Percentiles rank a stretch among this genome's conserved stretches.
These are phyloP conservation scores for Macroramphosus scolopax DNA, from an alignment of 2,797 vertebrate species.

Conservation along the genomic window DNA sequence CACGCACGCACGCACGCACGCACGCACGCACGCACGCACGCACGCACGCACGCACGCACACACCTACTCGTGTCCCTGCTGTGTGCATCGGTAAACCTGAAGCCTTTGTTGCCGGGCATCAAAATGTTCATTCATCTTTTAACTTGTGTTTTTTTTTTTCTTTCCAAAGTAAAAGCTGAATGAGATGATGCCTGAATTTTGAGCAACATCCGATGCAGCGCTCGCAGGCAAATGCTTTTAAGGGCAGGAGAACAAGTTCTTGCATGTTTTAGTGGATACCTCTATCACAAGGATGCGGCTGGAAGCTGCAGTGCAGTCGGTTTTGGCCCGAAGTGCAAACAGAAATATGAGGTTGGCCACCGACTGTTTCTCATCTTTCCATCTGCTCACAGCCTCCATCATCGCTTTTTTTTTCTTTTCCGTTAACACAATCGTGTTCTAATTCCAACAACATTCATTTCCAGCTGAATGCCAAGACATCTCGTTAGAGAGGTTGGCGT, in stretches of 20 bases:
- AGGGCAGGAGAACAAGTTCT: constrained; percentile 14
- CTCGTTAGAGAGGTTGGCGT: constrained; percentile 24
- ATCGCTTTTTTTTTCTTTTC: neutral
- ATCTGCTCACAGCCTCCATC: constrained; percentile 11
- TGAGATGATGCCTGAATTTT: constrained; percentile 16
- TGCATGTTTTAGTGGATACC: constrained; percentile 24
- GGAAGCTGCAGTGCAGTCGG: constrained; percentile 21
- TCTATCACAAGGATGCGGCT: constrained; percentile 21
- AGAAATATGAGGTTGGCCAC: constrained; percentile 7
- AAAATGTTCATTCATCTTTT: constrained; percentile 39
- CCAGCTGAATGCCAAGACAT: constrained; percentile 27
- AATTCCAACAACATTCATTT: constrained; percentile 21
- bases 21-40: too few relatives aligned
- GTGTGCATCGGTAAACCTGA: too few relatives aligned
- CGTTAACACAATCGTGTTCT: too few relatives aligned
- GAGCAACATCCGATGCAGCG: constrained; percentile 16
- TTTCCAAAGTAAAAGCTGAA: constrained; percentile 4
- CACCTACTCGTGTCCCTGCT: too few relatives aligned
- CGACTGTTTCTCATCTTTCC: constrained; percentile 10
- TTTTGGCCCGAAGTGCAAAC: constrained; percentile 22
- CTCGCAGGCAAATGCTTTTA: constrained; percentile 33
- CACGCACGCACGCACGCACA: too few relatives aligned
- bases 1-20: too few relatives aligned
- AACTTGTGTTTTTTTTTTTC: constrained; percentile 15
- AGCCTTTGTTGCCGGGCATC: constrained; percentile 16